Percentiles rank a stretch among this genome's conserved stretches.
phyloP scores from a whole-genome alignment of 1,140 invertebrate genomes.

The Meteorus sp. region DNA sequence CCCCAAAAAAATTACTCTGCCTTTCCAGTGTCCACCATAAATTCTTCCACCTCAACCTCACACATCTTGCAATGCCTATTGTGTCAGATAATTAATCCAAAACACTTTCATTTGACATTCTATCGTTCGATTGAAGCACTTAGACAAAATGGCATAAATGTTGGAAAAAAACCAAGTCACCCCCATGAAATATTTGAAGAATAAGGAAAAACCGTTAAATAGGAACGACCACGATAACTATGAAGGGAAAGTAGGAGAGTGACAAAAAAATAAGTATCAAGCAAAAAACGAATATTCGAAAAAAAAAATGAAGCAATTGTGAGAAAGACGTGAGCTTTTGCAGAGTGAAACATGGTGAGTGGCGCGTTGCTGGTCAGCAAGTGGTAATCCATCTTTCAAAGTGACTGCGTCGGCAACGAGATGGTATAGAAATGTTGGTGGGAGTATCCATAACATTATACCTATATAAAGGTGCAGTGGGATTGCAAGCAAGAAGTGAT shows the following conservation, averaged over 20 bases:
- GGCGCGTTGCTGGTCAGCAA: slow-evolving; percentile 24
- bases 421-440: no score
- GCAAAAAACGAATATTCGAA: neutral
- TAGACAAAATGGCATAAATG: neutral
- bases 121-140: slow-evolving; percentile 1
- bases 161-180: neutral
- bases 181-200: neutral
- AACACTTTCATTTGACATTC: slow-evolving; percentile 5
- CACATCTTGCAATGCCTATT: neutral
- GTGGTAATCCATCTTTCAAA: slow-evolving; percentile 24
- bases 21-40: neutral
- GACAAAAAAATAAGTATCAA: neutral
- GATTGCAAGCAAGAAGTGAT: neutral
- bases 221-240: no score
- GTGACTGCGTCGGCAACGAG: slow-evolving; percentile 21
- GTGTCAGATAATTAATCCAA: no score
- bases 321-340: slow-evolving; percentile 19
- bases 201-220: no score
- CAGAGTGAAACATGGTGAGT: slow-evolving; percentile 22
- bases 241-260: neutral
- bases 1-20: neutral
- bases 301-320: no score
- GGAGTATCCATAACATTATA: no score
- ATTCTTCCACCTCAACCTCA: neutral
- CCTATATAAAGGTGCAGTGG: slow-evolving; percentile 23